Base-by-base conservation (phyloP, 2,797 vertebrate genomes). In the Pipistrellus pipistrellus region DNA sequence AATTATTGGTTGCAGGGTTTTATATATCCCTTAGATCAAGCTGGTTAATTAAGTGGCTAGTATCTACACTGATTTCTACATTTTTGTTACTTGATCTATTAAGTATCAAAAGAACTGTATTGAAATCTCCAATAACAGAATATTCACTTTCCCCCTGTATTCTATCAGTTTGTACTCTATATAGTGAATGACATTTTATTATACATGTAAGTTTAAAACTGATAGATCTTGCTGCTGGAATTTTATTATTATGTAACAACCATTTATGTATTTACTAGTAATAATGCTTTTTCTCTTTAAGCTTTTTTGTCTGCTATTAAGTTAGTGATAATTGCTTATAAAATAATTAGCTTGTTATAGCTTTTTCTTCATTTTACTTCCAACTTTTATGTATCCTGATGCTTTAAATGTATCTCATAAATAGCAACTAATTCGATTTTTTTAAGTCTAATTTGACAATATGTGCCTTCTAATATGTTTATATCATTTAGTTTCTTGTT, bases 251-350 rank as follows among this genome's bases (percentile, higher is more conserved):
- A 51, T 76, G 23, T 59, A 25, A 48, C 51, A 3, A 64, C 23
- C 27, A 41, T 59, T 51, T 82, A 46, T 64, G 14, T 82, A 77
- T 66, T 48, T 71, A 59, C 57, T 62, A 62, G 27, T 62, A 89
- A 35, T 73, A 86, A 87, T 69, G 51, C 51, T 44, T 80, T 55
- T 94, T 80, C 59, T 35, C 32, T 87, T 96, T 87, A 83, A 83
- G 27, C 8, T 30, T 86, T 38, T 48, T 92, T 76, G 18, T 69
- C 23, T 92, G 44, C 66, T 83, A 78, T 57, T 87, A 87, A 82
- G 25, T 82, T 75, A 48, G 8, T 48, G n/a, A 86, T 38, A 27
- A 48, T 72, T 71, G 1, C 38, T 73, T 90, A 83, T 66, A 75
- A 68, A 64, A 55, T 57, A 71, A 68, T 73, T 73, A 78, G 8